A percentile compares a stretch with the other conserved stretches of the same genome.
phyloP scores from a whole-genome alignment of 2,113 vertebrate genomes.

The Pteruthius melanotis region DNA sequence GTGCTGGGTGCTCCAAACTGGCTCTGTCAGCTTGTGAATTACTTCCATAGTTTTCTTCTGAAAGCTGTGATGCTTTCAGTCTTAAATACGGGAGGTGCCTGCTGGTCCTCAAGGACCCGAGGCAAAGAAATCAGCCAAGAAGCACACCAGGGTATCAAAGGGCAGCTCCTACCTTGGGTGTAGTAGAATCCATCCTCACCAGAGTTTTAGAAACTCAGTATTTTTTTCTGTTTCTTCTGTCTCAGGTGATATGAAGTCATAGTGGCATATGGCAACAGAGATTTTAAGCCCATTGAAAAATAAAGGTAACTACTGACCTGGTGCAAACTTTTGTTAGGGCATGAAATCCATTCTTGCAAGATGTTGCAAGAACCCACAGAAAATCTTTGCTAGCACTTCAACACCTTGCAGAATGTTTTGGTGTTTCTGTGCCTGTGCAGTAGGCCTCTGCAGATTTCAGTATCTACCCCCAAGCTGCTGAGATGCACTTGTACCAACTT shows the following conservation, averaged over 20 bases:
- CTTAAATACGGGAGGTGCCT: neutral
- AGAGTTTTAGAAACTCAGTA: neutral
- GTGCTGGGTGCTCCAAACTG: conserved; percentile 21
- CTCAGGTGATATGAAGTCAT: neutral
- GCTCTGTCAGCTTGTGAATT: conserved; percentile 35
- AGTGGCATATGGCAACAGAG: neutral
- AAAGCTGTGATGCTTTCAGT: neutral
- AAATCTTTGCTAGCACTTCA: neutral
- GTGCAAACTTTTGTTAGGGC: neutral
- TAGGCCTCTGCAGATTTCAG: neutral
- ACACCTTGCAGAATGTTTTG: neutral
- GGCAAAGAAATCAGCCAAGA: neutral
- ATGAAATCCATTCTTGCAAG: neutral
- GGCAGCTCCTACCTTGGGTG: neutral
- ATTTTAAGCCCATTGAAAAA: neutral
- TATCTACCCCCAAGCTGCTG: neutral
- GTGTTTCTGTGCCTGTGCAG: neutral
- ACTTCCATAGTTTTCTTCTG: conserved; percentile 14
- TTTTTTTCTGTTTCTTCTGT: neutral
- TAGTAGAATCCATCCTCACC: neutral
- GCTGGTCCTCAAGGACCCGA: neutral
- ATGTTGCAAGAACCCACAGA: neutral
- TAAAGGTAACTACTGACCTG: neutral
- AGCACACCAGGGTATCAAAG: neutral
- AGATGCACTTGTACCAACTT: neutral